A percentile compares a stretch with the other conserved stretches of the same genome.
phyloP scores from a whole-genome alignment of 53 echinoderm and acorn worm species.

The Holothuria leucospilota region DNA sequence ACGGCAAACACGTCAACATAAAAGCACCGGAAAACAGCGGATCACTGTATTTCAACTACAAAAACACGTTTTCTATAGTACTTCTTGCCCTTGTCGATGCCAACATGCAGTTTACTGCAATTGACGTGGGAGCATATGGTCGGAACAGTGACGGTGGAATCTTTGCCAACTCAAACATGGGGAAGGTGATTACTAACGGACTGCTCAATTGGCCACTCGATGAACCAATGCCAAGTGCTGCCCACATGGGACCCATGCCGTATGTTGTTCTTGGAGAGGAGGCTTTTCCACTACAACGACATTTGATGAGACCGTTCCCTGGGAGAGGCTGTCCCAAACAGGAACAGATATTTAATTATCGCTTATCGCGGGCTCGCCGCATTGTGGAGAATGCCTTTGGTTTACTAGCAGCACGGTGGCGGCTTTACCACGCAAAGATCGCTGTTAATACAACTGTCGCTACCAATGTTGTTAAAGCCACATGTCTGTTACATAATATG shows the following conservation, averaged over 20 bases:
- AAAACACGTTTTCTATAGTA: slow-evolving; percentile 31
- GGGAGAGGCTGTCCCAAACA: slow-evolving; percentile 14
- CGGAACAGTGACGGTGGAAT: slow-evolving; percentile 52
- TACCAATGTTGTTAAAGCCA: slow-evolving; percentile 53
- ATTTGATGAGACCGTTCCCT: slow-evolving; percentile 67
- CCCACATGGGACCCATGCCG: slow-evolving; percentile 44
- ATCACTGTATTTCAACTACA: slow-evolving; percentile 50
- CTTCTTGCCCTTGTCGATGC: slow-evolving; percentile 52
- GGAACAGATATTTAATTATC: slow-evolving; percentile 45
- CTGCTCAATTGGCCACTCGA: slow-evolving; percentile 28
- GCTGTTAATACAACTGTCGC: slow-evolving; percentile 37
- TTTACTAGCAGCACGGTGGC: slow-evolving; percentile 59
- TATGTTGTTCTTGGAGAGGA: slow-evolving; percentile 49
- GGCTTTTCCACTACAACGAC: slow-evolving; percentile 57
- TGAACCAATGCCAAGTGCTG: slow-evolving; percentile 37
- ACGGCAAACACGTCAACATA: slow-evolving; percentile 54
- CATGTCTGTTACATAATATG: slow-evolving; percentile 60
- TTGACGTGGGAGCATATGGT: slow-evolving; percentile 45
- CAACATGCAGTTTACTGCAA: slow-evolving; percentile 26
- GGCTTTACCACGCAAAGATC: slow-evolving; percentile 48
- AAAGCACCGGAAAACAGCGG: slow-evolving; percentile 57
- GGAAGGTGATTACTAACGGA: slow-evolving; percentile 29
- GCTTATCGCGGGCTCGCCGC: slow-evolving; percentile 47
- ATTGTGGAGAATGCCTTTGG: slow-evolving; percentile 61
- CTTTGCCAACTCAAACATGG: slow-evolving; percentile 47